Evolutionary conservation across 2,888 invertebrate genomes (phyloP).

Genomic region (Allolobophora icterica): DNA sequence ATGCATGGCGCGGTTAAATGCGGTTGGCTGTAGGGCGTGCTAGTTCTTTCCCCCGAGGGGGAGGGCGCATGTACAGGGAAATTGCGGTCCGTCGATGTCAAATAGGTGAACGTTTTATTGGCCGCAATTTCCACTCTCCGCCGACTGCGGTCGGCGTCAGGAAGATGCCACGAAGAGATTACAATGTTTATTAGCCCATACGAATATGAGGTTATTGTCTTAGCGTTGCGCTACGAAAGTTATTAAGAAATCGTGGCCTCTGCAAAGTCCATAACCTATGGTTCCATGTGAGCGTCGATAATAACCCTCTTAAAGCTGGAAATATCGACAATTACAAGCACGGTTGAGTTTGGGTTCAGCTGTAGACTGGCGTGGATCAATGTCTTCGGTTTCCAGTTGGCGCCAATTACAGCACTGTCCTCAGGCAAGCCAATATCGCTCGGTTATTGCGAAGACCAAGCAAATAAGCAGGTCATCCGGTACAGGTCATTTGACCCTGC

Average conservation of each 20-base stretch:
- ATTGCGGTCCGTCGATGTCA: neutral
- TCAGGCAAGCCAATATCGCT: neutral
- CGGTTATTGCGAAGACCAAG: neutral
- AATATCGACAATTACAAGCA: neutral
- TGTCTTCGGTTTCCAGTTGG: neutral
- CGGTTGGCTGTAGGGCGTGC: neutral
- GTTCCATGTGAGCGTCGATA: neutral
- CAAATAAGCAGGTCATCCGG: neutral
- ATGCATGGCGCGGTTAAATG: neutral
- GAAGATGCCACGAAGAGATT: neutral
- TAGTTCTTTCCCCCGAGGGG: neutral
- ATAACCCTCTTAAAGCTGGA: neutral
- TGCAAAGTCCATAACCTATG: neutral
- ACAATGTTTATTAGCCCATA: neutral
- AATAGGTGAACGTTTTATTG: slow-evolving; percentile 12
- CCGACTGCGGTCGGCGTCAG: neutral
- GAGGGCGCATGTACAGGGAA: neutral
- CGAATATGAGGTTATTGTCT: neutral
- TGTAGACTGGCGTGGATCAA: neutral
- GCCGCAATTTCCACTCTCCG: neutral
- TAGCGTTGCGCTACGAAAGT: neutral
- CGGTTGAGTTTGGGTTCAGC: neutral
- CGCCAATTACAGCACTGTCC: neutral
- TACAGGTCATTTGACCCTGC: neutral
- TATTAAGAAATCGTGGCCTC: slow-evolving; percentile 3